phyloP scores from a whole-genome alignment of 2,888 invertebrate genomes.

The Ctena decussata region DNA sequence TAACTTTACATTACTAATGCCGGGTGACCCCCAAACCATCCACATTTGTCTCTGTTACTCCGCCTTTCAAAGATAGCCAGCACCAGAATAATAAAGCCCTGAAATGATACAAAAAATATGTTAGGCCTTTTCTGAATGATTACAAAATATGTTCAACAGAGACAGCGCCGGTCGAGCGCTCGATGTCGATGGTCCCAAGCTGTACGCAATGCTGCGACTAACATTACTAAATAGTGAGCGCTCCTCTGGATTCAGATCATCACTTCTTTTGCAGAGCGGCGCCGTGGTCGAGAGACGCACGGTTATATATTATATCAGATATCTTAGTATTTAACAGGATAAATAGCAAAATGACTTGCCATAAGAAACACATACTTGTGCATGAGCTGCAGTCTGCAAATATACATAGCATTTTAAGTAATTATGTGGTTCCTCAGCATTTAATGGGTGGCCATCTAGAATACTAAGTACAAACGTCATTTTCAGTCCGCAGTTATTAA shows the following conservation, averaged over 20 bases:
- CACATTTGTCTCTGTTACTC: conserved; percentile 4
- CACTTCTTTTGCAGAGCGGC: too few species aligned
- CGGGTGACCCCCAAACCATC: conserved; percentile 38
- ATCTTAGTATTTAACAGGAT: too few species aligned
- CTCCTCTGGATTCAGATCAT: background rate
- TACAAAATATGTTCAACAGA: background rate
- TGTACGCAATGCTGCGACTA: background rate
- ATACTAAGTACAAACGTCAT: too few species aligned
- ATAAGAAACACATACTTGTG: too few species aligned
- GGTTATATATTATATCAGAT: too few species aligned
- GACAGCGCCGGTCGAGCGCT: background rate
- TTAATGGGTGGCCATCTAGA: too few species aligned
- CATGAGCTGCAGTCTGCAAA: too few species aligned
- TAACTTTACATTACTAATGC: conserved; percentile 45
- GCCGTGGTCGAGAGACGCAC: too few species aligned
- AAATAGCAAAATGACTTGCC: too few species aligned
- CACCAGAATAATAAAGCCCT: conserved; percentile 45
- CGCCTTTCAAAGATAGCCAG: conserved; percentile 49
- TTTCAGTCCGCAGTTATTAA: too few species aligned
- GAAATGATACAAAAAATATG: background rate
- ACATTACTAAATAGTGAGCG: background rate
- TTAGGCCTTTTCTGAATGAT: background rate
- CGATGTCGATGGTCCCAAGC: background rate
- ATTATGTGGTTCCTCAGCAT: too few species aligned
- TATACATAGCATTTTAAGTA: too few species aligned